phyloP scores from a whole-genome alignment of 2,797 vertebrate genomes.

The Sebastes vulpes region DNA sequence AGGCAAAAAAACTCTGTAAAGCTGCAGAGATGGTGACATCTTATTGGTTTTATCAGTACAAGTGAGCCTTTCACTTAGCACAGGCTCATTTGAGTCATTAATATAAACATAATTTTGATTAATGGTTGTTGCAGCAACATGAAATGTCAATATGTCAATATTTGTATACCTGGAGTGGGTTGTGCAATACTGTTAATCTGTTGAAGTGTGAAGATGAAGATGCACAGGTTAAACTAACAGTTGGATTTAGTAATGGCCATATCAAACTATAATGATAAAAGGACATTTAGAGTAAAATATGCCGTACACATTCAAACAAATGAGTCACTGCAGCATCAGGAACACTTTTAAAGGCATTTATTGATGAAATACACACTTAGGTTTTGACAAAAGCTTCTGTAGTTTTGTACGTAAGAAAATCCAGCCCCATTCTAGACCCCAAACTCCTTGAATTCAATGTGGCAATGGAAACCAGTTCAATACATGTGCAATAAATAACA shows the following conservation, averaged over 20 bases:
- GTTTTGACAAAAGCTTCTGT: slow-evolving; percentile 86
- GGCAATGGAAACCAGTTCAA: slow-evolving; percentile 82
- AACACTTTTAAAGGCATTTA: slow-evolving; percentile 88
- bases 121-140: no score
- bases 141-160: no score
- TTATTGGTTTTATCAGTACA: no score
- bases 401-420: slow-evolving; percentile 85
- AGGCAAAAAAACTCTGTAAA: no score
- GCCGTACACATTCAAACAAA: neutral
- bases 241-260: no score
- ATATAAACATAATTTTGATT: no score
- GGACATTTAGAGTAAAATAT: rapidly evolving
- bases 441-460: slow-evolving; percentile 75
- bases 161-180: no score
- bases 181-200: neutral
- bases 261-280: no score
- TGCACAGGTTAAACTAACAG: neutral
- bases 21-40: no score
- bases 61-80: no score
- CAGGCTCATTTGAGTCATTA: no score
- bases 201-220: neutral
- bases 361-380: slow-evolving; percentile 90
- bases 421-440: slow-evolving; percentile 70
- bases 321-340: neutral
- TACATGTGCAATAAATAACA: slow-evolving; percentile 89